Base-by-base conservation (phyloP, 2,888 invertebrate genomes). In the Hoplodrina ambigua region DNA sequence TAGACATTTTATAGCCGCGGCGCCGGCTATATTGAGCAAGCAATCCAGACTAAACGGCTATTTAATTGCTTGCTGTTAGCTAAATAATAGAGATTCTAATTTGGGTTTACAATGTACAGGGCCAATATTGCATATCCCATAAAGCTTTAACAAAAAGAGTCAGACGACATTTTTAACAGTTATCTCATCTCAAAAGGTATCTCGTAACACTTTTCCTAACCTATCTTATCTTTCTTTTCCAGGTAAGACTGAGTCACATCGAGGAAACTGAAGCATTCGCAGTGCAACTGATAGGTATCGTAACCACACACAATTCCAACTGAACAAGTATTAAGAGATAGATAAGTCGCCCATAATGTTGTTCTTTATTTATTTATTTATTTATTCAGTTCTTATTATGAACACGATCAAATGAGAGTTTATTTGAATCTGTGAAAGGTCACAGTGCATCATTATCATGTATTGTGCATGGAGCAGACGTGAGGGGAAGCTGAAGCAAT, bases 201-300 rank as follows among this genome's bases (percentile, higher is more conserved):
- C 54, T 19, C 13, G 25, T 30, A 17, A 25, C 17, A 20, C 11
- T 49, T 49, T 19, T 52, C 15, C 54, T 57, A 64, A 53, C 2
- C 25, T 20, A 64, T 57, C 19, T 57, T 19, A 64, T 75, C 56
- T 64, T 54, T 64, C 5, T 66, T 61, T 78, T 74, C 5, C 67
- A 78, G 80, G 78, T 78, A 78, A 80, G 80, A n/a, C 33, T 50
- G 64, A 63, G 59, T 59, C n/a, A 49, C 44, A 15, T 25, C 56
- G 44, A 55, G 20, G 49, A 53, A 30, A 46, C n/a, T 62, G 49
- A 33, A 49, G 37, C 20, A 11, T 50, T 52, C 37, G 50, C 44
- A 37, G 25, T 30, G 20, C 55, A 41, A 6, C 20, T 8, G 17
- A 58, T 64, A 61, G 72, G 61, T 76, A 75, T 64, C 62, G 56